A percentile compares a stretch with the other conserved stretches of the same genome.
Conservation (phyloP, 2,888 invertebrate genomes). For the Parnassius glacialis region DNA sequence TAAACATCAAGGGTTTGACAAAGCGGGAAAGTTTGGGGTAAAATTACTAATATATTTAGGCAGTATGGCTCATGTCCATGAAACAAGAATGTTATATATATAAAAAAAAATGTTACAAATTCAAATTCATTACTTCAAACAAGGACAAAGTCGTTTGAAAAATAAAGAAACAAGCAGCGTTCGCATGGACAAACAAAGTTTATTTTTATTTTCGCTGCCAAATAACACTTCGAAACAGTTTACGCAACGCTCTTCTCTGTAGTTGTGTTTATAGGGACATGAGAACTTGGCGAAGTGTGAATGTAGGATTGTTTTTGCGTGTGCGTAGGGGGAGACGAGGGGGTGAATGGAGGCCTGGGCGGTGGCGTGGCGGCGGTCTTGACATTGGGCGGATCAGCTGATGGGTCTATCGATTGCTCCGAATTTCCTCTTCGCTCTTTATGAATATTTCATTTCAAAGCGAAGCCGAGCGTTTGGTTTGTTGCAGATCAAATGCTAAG, state of each 20-base stretch:
- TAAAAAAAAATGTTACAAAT: slow-evolving; percentile 30
- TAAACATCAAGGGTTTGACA: slow-evolving; percentile 41
- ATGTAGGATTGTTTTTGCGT: slow-evolving; percentile 24
- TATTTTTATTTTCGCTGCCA: slow-evolving; percentile 2
- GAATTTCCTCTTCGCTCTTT: slow-evolving; percentile 67
- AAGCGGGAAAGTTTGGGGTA: slow-evolving; percentile 42
- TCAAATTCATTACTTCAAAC: slow-evolving; percentile 31
- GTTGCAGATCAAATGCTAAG: slow-evolving; percentile 1
- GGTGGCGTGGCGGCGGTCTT: slow-evolving; percentile 52
- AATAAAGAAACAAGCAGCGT: slow-evolving; percentile 1
- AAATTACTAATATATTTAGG: slow-evolving; percentile 23
- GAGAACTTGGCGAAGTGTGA: slow-evolving; percentile 17
- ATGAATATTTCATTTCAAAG: slow-evolving; percentile 68
- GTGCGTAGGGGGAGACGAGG: slow-evolving; percentile 31
- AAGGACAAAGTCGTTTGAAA: slow-evolving; percentile 2
- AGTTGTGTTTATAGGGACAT: slow-evolving; percentile 1
- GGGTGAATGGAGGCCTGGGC: slow-evolving; percentile 29
- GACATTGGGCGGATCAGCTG: slow-evolving; percentile 80
- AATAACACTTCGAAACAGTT: slow-evolving; percentile 21
- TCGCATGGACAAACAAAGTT: slow-evolving; percentile 1
- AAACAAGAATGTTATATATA: too few relatives aligned
- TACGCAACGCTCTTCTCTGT: slow-evolving; percentile 15
- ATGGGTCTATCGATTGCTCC: slow-evolving; percentile 65
- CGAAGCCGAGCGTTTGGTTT: slow-evolving; percentile 29
- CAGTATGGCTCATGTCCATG: too few relatives aligned